A percentile compares a stretch with the other conserved stretches of the same genome.
These are phyloP conservation scores for Rhinogobius similis DNA, from an alignment of 2,113 vertebrate genomes.

Conservation along the genomic window DNA sequence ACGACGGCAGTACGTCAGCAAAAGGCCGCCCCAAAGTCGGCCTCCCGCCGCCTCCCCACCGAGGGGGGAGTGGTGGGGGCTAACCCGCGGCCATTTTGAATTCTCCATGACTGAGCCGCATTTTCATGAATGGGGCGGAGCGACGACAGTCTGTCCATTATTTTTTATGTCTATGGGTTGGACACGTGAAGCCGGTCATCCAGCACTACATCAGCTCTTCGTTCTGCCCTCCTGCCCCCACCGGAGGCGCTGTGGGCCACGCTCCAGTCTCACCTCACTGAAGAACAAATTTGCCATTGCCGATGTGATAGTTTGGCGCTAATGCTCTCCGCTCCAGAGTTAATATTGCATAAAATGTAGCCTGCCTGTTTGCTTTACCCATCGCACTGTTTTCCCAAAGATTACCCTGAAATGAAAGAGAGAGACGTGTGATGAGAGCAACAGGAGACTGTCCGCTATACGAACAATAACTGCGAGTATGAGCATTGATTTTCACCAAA, in stretches of 20 bases:
- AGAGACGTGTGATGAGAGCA: not conserved
- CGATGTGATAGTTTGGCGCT: not conserved
- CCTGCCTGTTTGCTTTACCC: slow-evolving; percentile 1
- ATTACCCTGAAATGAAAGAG: not conserved
- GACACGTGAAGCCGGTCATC: not conserved
- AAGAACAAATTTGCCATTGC: slow-evolving; percentile 8
- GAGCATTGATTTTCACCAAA: too few relatives aligned
- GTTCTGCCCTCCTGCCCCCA: not conserved
- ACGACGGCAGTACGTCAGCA: too few relatives aligned
- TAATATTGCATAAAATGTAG: slow-evolving; percentile 9
- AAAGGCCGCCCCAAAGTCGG: too few relatives aligned
- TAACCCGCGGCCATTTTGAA: too few relatives aligned
- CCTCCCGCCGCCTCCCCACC: too few relatives aligned
- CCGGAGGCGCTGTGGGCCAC: not conserved
- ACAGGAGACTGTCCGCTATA: too few relatives aligned
- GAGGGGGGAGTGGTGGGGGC: too few relatives aligned
- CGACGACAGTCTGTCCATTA: too few relatives aligned
- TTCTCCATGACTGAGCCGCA: too few relatives aligned
- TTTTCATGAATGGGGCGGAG: too few relatives aligned
- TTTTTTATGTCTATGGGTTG: too few relatives aligned
- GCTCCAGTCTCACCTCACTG: slow-evolving; percentile 4
- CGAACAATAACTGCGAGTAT: too few relatives aligned
- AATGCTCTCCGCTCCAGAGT: not conserved
- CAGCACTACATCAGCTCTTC: not conserved
- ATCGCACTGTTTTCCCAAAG: not conserved